Conservation (phyloP, 2,888 invertebrate species). For the Heliconius sara region DNA sequence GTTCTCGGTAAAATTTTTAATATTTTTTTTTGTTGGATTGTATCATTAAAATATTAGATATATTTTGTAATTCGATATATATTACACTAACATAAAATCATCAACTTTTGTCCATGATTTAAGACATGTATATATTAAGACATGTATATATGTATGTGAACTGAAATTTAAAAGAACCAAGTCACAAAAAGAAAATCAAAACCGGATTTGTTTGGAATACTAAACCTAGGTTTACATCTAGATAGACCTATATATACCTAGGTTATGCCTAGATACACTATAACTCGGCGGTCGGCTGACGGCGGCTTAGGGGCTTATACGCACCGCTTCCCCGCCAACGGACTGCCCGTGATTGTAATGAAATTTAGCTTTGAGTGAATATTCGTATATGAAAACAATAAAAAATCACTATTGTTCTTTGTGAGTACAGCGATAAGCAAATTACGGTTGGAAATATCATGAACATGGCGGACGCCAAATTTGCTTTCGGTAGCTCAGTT, state of each 20-base stretch:
- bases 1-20: not conserved
- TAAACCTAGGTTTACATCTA: constrained; percentile 8
- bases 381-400: constrained; percentile 40
- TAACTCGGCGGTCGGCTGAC: constrained; percentile 50
- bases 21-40: no score
- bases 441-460: constrained; percentile 22
- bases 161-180: constrained; percentile 24
- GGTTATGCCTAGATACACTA: constrained; percentile 32
- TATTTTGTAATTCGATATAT: no score
- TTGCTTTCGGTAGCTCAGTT: constrained; percentile 6
- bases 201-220: constrained; percentile 2
- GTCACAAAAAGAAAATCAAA: not conserved
- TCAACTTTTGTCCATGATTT: no score
- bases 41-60: no score
- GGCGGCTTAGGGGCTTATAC: constrained; percentile 53
- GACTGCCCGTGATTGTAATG: constrained; percentile 50
- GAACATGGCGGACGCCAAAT: constrained; percentile 7
- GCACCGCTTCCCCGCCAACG: constrained; percentile 51
- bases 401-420: constrained; percentile 26
- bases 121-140: no score
- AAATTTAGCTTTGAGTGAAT: constrained; percentile 47
- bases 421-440: constrained; percentile 20
- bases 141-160: not conserved
- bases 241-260: constrained; percentile 9
- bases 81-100: no score